Evolutionary conservation across 1,140 invertebrate genomes (phyloP).

Genomic region (Euschistus heros): DNA sequence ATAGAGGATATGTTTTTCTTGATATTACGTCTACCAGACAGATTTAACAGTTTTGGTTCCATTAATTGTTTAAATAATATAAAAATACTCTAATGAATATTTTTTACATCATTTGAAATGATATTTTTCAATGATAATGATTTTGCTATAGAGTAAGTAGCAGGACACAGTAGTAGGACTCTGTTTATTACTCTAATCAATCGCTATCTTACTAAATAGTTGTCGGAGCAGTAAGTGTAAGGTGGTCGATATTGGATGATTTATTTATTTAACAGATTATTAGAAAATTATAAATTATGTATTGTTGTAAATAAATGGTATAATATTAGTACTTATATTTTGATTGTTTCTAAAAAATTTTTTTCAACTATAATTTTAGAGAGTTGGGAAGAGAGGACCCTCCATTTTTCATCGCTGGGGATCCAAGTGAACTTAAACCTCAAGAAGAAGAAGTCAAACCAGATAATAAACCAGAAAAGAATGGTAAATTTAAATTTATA

Average conservation of each 20-base stretch:
- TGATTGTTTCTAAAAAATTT: not conserved
- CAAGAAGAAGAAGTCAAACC: constrained; percentile 16
- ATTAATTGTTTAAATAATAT: too few relatives aligned
- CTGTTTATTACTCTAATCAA: too few relatives aligned
- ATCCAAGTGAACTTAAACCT: constrained; percentile 16
- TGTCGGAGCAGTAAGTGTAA: not conserved
- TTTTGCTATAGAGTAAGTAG: too few relatives aligned
- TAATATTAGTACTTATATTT: not conserved
- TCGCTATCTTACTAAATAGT: not conserved
- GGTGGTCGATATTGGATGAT: not conserved
- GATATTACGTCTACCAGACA: too few relatives aligned
- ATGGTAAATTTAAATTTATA: constrained; percentile 13
- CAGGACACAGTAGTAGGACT: too few relatives aligned
- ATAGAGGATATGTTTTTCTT: too few relatives aligned
- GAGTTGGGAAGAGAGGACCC: constrained; percentile 19
- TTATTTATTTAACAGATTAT: not conserved
- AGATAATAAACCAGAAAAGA: not conserved
- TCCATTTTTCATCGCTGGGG: constrained; percentile 17
- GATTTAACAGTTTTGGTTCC: too few relatives aligned
- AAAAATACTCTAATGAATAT: too few relatives aligned
- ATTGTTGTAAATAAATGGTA: not conserved
- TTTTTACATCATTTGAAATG: too few relatives aligned
- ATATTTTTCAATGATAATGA: too few relatives aligned
- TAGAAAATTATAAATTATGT: not conserved
- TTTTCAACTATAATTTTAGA: not conserved